Percentiles rank a stretch among this genome's conserved stretches.
Evolutionary conservation across 2,797 vertebrate genomes (phyloP).

Genomic region (Labroides dimidiatus): DNA sequence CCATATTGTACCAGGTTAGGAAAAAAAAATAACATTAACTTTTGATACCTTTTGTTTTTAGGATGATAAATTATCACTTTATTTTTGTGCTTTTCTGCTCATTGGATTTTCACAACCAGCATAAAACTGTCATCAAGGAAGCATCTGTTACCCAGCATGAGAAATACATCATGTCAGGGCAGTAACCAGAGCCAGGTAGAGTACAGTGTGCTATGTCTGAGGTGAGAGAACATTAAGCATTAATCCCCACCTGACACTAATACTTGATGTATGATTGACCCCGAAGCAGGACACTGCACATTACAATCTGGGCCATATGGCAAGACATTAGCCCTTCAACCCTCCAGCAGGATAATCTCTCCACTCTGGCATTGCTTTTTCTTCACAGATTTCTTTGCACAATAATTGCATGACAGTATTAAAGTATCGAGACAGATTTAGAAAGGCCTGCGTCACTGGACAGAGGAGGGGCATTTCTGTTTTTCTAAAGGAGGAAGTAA

Average conservation of each 20-base stretch:
- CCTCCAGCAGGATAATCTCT: conserved; percentile 85
- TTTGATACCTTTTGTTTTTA: not conserved
- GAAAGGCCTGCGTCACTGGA: conserved; percentile 71
- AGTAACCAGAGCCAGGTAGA: conserved; percentile 50
- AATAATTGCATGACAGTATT: conserved; percentile 88
- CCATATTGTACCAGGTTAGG: not conserved
- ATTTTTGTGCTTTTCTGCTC: not conserved
- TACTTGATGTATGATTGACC: conserved; percentile 89
- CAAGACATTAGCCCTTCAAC: conserved; percentile 84
- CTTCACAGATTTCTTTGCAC: conserved; percentile 86
- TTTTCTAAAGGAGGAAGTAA: conserved; percentile 57
- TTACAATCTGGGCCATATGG: conserved; percentile 85
- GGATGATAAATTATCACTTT: not conserved
- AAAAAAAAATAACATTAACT: not conserved
- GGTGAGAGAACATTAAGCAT: conserved; percentile 81
- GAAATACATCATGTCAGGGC: conserved; percentile 29
- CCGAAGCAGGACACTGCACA: conserved; percentile 81
- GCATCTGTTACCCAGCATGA: conserved; percentile 18
- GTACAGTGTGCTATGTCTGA: conserved; percentile 69
- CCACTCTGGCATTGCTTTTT: conserved; percentile 83
- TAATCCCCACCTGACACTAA: conserved; percentile 91
- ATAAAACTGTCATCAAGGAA: not conserved
- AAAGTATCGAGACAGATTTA: conserved; percentile 83
- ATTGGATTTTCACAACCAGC: conserved; percentile 1
- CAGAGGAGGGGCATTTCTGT: conserved; percentile 57